A percentile compares a stretch with the other conserved stretches of the same genome.
phyloP scores from a whole-genome alignment of 2,888 invertebrate genomes.

The Altica lythri region DNA sequence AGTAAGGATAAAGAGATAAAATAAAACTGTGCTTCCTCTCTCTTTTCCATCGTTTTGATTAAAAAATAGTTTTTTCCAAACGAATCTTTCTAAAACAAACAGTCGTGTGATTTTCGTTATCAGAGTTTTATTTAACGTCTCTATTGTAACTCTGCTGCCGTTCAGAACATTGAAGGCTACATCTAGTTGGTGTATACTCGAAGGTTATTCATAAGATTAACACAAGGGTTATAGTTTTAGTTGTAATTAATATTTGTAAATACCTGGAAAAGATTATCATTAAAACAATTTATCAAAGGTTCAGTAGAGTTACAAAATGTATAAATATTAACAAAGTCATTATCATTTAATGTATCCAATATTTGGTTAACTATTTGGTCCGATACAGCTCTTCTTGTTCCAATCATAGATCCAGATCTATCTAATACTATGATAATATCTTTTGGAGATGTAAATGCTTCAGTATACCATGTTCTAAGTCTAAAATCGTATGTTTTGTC shows the following conservation, averaged over 20 bases:
- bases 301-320: slow-evolving; percentile 82
- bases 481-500: slow-evolving; percentile 89
- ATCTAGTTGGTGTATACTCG: too few relatives aligned
- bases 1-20: too few relatives aligned
- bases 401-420: slow-evolving; percentile 69
- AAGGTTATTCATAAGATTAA: too few relatives aligned
- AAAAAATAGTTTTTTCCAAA: too few relatives aligned
- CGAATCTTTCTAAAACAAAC: too few relatives aligned
- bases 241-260: slow-evolving; percentile 49
- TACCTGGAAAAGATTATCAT: slow-evolving; percentile 73
- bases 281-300: slow-evolving; percentile 86
- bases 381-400: slow-evolving; percentile 76
- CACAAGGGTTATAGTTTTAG: too few relatives aligned
- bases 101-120: too few relatives aligned
- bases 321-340: slow-evolving; percentile 97
- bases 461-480: slow-evolving; percentile 94
- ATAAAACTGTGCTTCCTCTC: too few relatives aligned
- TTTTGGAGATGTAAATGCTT: slow-evolving; percentile 97
- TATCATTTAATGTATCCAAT: slow-evolving; percentile 93
- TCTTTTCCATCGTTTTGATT: too few relatives aligned
- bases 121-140: too few relatives aligned
- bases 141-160: too few relatives aligned
- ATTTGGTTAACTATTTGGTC: slow-evolving; percentile 87
- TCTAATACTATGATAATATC: slow-evolving; percentile 78
- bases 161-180: too few relatives aligned